Evolutionary conservation across 2,888 invertebrate genomes (phyloP), one percentile per base, ranked within the genome.

Genomic region (Tachina lurida): DNA sequence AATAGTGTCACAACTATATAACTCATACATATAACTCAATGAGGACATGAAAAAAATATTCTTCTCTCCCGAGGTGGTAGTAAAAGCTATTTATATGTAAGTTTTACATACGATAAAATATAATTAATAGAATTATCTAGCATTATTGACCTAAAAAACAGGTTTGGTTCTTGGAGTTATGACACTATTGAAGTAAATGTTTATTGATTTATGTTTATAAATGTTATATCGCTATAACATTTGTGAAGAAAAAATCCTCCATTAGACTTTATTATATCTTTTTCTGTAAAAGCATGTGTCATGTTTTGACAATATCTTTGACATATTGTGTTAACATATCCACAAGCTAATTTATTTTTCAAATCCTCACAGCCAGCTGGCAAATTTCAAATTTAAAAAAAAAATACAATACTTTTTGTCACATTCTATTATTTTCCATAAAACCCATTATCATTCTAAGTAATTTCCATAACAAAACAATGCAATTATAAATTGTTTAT

Each of bases 401-500:
- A 19, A 56, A 31, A 22, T 22, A 71, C 15, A 49, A 47, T 31
- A 41, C 63, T 63, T 19, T 15, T 39, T 56, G 7, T 56, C 45
- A 47, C 0, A 31, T 63, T 43, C 7, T 13, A 22, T 56, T 41
- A 12, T 15, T 62, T 49, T 13, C 41, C 3, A 47, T 10, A 56
- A 58, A 73, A 39, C 17, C 9, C 31, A 31, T 31, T 31, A 39
- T 68, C 70, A 22, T 15, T 49, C n/a, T n/a, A 15, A 19, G 7
- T 47, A 22, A 73, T 79, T 71, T 63, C 47, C 62, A 71, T 49
- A 54, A 17, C 22, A 49, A 47, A 63, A 52, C 75, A 68, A 74
- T 68, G 22, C 70, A 82, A 76, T 76, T 82, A 63, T 76, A 68
- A 82, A 76, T 82, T 82, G 82, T 76, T 82, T 82, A 82, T 76